Evolutionary conservation across 2,888 invertebrate species (phyloP), one percentile per base, ranked within the genome.

Genomic region (Plemyria rubiginata): DNA sequence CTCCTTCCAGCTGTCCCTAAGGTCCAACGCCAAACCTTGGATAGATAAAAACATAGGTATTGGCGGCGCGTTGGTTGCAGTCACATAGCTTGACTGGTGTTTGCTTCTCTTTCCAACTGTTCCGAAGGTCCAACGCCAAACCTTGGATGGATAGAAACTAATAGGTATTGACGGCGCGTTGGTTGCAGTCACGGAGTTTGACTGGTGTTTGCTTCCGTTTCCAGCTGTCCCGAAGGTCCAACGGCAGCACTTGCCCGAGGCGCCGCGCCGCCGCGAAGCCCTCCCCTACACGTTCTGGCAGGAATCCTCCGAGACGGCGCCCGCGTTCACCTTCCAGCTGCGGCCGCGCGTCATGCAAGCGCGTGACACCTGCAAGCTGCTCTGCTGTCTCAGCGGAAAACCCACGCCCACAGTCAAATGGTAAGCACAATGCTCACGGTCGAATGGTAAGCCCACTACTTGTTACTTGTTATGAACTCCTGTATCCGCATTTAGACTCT

Each of bases 261-360:
- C 96, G 28, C 95, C 96, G 64, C 94, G 98, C 32, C 93, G 96
- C 69, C 95, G 98, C 78, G 96, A 97, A 85, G 95, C 97, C 0
- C 92, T 97, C 32, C 96, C 96, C 3, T 97, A 97, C 90, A 96
- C 96, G 66, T 96, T 97, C 94, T 98, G 98, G 97, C 96, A 97
- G 90, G 98, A 98, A 87, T 97, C 97, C 78, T 96, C 96, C 86
- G 98, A 98, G 91, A 96, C 96, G 78, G 98, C 98, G 67, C 99
- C 99, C 66, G 96, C 95, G 84, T 99, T 99, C 94, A 99, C 99
- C 81, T 99, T 99, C 97, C 96, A 98, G 81, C 95, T 99, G 75
- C 96, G 99, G 88, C 99, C 99, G 83, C 97, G 99, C 85, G 97
- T 99, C 77, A 99, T 99, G 95, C 99, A 99, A 93, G 95, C 94